Evolutionary conservation across 2,113 vertebrate species (phyloP), one percentile per base, ranked within the genome.

Genomic region (Sciurus niger): DNA sequence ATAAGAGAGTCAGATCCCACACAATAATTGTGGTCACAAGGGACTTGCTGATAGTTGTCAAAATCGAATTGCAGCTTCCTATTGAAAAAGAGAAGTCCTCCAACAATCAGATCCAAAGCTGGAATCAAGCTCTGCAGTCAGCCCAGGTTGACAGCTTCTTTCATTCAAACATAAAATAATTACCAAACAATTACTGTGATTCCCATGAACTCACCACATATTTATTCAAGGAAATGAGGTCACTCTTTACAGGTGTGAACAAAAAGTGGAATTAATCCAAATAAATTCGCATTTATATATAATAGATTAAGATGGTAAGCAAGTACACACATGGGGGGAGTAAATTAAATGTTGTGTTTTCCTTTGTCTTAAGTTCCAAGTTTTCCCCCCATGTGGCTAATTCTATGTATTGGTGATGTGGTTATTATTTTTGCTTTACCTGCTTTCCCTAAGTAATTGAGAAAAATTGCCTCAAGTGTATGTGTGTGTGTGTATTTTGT

Each of bases 151-250:
- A 43, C 22, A 70, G 32, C 28, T 79, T 92, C 72, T 86, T 94
- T 65, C 37, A 60, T 87, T 30, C 74, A 70, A 84, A 86, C 70
- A 79, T 16, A 89, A 89, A 95, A 90, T 77, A 95, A 90, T 77
- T 72, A 73, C 16, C n/a, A 77, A 40, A 32, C 72, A 78, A 70
- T 84, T 76, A 77, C 28, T 37, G 37, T 76, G 28, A 30, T 65
- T 43, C 16, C 1, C 10, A 68, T 88, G 84, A 82, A 77, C 25
- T 85, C 12, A 89, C 67, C 40, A 58, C 88, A 17, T 53, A 40
- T 90, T 96, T 96, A 34, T 91, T 93, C 37, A 88, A 94, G 37
- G 16, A 95, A 96, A 96, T 43, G 24, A 93, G 60, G 51, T 40
- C 58, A 65, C 16, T 76, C 58, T 60, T 97, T 72, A 76, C 55